Base-by-base conservation (phyloP, 2,888 invertebrate species). In the Clunio marinus region DNA sequence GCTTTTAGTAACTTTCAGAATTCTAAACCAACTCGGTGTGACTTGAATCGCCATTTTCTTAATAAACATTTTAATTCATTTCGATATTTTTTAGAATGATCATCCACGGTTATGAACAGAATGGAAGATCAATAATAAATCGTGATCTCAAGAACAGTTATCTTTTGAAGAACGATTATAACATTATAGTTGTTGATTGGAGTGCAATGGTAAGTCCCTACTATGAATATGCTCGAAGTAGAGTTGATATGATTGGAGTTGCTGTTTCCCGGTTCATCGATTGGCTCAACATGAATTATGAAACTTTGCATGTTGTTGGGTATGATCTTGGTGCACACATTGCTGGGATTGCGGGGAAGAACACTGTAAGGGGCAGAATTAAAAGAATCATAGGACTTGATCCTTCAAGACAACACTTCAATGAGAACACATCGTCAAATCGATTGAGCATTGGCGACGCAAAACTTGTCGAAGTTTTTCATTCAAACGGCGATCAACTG, bases 111-210 rank as follows among this genome's bases (percentile, higher is more conserved):
- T 60, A 17, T 17, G 37, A 35, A 15, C 35, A 60, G n/a, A 60
- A 60, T 35, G 60, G 60, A 4, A 13, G 32, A 15, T 75, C 76
- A 1, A 74, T 74, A 1, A 75, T 76, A 66, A 76, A 76, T 70
- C 70, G 73, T 13, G 75, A 74, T 24, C 71, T 77, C 10, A 75
- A 75, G 69, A 60, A 60, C 20, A 17, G 35, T 35, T 60, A 35
- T 25, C 13, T 60, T 2, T 5, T 20, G 28, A 32, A 22, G 2
- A 35, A 35, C 2, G 60, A 60, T 15, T 60, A 20, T n/a, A 60
- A 60, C 15, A n/a, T 77, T 1, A 76, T 77, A 17, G 72, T 76
- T 1, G 73, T 74, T 13, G 77, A 77, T 66, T 77, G 77, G 77
- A 76, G 76, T 69, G 70, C 74, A 27, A 74, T 72, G 35, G 74